phyloP scores from a whole-genome alignment of 2,797 vertebrate genomes.

The Cossypha niveicapilla region DNA sequence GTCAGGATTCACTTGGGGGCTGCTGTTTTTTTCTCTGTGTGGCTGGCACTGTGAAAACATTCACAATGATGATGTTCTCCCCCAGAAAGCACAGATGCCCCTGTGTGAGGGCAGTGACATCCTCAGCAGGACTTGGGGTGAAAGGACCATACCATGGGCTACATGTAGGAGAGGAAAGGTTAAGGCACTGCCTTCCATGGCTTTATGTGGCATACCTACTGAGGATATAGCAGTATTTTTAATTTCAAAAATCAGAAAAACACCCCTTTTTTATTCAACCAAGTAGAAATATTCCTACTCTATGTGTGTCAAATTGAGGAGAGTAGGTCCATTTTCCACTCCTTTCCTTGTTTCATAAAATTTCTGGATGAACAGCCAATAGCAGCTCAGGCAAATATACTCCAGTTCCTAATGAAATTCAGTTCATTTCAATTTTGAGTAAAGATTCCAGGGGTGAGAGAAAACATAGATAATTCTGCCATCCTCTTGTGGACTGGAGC shows the following conservation, averaged over 20 bases:
- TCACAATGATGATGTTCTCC: neutral
- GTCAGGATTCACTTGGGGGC: neutral
- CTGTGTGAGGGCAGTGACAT: neutral
- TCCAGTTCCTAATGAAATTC: conserved; percentile 2
- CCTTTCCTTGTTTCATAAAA: neutral
- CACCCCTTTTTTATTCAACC: fast-evolving
- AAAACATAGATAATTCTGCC: conserved; percentile 10
- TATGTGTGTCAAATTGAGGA: neutral
- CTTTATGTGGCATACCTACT: neutral
- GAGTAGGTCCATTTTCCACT: neutral
- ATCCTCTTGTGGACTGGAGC: conserved; percentile 1
- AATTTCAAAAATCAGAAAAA: neutral
- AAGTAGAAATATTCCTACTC: neutral
- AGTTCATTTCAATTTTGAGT: conserved; percentile 21
- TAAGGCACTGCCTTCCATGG: neutral
- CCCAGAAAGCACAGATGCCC: neutral
- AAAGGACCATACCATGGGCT: neutral
- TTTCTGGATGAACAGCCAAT: neutral
- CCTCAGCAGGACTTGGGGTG: neutral
- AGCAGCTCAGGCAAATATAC: neutral
- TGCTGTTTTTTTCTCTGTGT: neutral
- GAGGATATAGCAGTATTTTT: neutral
- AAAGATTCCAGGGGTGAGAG: neutral
- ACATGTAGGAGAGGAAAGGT: neutral
- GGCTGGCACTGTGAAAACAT: neutral